These are phyloP conservation scores for Drosophila bocqueti DNA, from an alignment of 1,140 invertebrate species.

Conservation along the genomic window DNA sequence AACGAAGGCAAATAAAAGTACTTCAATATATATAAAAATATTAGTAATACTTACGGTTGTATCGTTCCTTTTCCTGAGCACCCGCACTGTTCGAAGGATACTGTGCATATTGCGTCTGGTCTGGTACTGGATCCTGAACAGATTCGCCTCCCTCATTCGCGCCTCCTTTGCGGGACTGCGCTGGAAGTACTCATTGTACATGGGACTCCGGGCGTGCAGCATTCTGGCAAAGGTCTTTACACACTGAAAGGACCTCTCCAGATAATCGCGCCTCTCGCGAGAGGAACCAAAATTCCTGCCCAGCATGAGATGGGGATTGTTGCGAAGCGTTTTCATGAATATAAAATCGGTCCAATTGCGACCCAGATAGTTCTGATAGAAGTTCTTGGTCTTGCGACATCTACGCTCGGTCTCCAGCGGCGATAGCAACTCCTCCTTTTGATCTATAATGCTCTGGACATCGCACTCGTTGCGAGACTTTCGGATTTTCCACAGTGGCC, in stretches of 20 bases:
- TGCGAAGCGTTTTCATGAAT: conserved; percentile 62
- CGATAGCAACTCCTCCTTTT: conserved; percentile 46
- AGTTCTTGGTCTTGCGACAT: conserved; percentile 65
- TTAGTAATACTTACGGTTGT: conserved; percentile 31
- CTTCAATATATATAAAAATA: background rate
- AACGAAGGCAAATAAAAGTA: background rate
- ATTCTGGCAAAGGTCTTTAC: conserved; percentile 58
- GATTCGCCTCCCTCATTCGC: conserved; percentile 40
- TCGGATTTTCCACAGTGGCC: conserved; percentile 56
- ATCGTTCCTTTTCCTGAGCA: conserved; percentile 46
- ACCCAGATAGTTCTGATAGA: conserved; percentile 70
- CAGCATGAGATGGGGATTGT: conserved; percentile 40
- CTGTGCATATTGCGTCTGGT: conserved; percentile 72
- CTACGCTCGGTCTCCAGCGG: conserved; percentile 62
- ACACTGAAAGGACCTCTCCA: conserved; percentile 25
- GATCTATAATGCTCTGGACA: conserved; percentile 57
- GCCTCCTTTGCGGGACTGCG: conserved; percentile 9
- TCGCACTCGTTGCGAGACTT: conserved; percentile 64
- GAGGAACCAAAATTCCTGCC: conserved; percentile 21
- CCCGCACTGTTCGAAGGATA: conserved; percentile 57
- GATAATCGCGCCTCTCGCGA: conserved; percentile 3
- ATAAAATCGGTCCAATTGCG: conserved; percentile 69
- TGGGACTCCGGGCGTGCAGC: conserved; percentile 72
- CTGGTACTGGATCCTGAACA: conserved; percentile 75
- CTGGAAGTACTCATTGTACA: conserved; percentile 63